Evolutionary conservation across 2,797 vertebrate genomes (phyloP).

Genomic region (Notolabrus celidotus): DNA sequence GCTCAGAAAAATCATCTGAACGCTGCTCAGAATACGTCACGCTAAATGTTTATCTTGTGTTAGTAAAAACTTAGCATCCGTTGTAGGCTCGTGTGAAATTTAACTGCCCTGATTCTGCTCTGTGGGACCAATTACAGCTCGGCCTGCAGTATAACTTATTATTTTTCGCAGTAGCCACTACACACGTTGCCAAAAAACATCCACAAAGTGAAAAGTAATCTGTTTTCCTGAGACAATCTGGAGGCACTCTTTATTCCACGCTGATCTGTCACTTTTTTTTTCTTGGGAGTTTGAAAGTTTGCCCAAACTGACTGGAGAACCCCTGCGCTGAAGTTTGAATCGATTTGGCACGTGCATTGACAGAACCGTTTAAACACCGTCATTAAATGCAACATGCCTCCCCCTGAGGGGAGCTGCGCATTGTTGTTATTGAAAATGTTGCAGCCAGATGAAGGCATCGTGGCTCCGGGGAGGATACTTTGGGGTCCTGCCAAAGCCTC

Average conservation of each 20-base stretch:
- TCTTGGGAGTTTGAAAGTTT: slow-evolving; percentile 23
- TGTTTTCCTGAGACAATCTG: slow-evolving; percentile 54
- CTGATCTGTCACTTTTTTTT: slow-evolving; percentile 48
- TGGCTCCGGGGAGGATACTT: slow-evolving; percentile 78
- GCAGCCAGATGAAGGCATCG: slow-evolving; percentile 84
- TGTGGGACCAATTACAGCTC: slow-evolving; percentile 23
- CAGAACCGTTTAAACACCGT: slow-evolving; percentile 77
- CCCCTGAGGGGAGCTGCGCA: slow-evolving; percentile 69
- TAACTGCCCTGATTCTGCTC: slow-evolving; percentile 14
- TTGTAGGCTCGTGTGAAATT: slow-evolving; percentile 1
- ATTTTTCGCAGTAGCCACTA: slow-evolving; percentile 19
- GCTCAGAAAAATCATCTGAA: background rate
- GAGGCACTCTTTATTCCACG: slow-evolving; percentile 38
- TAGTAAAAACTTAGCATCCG: slow-evolving; percentile 10
- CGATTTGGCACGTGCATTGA: slow-evolving; percentile 78
- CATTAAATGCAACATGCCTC: slow-evolving; percentile 77
- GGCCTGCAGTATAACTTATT: background rate
- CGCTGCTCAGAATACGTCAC: background rate
- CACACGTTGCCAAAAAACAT: slow-evolving; percentile 45
- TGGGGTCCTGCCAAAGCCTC: slow-evolving; percentile 82
- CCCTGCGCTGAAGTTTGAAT: slow-evolving; percentile 55
- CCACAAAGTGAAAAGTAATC: slow-evolving; percentile 47
- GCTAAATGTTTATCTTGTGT: background rate
- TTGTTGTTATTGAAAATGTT: slow-evolving; percentile 81
- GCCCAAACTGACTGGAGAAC: slow-evolving; percentile 39